Conservation (phyloP, 1,140 invertebrate genomes). For the Zaprionus nigranus region DNA sequence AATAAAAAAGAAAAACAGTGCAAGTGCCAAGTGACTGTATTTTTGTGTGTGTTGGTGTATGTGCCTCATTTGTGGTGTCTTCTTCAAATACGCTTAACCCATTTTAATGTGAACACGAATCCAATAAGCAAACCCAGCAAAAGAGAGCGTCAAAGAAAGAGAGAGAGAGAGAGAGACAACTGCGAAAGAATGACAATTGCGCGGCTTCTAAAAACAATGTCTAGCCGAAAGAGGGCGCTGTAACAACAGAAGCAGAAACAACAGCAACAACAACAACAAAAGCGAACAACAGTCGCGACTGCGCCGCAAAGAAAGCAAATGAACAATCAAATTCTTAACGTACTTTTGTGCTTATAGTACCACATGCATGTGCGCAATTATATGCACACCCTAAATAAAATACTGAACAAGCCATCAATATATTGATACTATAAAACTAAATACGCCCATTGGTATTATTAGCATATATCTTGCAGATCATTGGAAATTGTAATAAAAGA, state of each 20-base stretch:
- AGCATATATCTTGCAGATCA: no score
- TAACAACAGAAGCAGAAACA: conserved; percentile 6
- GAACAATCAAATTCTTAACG: conserved; percentile 9
- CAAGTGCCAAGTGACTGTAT: conserved; percentile 56
- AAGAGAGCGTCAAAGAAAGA: conserved; percentile 6
- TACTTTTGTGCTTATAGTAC: neutral
- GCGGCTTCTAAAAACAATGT: conserved; percentile 9
- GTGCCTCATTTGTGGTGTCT: conserved; percentile 35
- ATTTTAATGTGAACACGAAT: conserved; percentile 57
- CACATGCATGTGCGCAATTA: neutral
- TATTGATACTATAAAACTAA: neutral
- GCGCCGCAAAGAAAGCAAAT: conserved; percentile 23
- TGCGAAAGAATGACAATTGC: conserved; percentile 40
- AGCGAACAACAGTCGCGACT: conserved; percentile 22
- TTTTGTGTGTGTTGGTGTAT: conserved; percentile 30
- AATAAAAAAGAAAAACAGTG: conserved; percentile 51
- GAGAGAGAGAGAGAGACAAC: conserved; percentile 18
- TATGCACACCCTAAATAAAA: neutral
- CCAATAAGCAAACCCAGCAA: conserved; percentile 49
- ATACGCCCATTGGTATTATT: neutral
- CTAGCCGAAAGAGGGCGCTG: conserved; percentile 36
- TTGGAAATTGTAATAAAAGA: no score
- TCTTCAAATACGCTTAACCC: conserved; percentile 66
- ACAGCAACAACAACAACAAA: conserved; percentile 7
- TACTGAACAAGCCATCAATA: neutral